phyloP scores from a whole-genome alignment of 1,140 invertebrate genomes.

The Ceratosolen fusciceps region DNA sequence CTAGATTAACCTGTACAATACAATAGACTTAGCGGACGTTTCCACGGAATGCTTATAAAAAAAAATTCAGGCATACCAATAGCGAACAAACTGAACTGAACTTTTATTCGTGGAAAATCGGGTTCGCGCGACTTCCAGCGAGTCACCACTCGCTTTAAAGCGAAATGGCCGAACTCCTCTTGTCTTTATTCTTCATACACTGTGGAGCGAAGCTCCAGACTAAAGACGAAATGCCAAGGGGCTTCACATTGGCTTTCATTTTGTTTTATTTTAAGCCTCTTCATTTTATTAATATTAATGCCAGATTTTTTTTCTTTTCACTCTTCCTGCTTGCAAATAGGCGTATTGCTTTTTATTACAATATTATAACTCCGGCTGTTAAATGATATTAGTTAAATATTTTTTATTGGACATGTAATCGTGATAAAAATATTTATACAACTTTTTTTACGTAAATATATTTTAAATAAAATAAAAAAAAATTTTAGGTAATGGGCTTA shows the following conservation, averaged over 20 bases:
- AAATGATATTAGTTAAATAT: too few relatives aligned
- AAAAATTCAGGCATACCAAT: slow-evolving; percentile 24
- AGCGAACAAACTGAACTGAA: slow-evolving; percentile 14
- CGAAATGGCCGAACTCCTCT: slow-evolving; percentile 17
- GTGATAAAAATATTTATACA: too few relatives aligned
- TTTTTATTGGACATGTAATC: too few relatives aligned
- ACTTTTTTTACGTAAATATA: too few relatives aligned
- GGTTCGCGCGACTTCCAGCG: not conserved
- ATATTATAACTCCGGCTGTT: too few relatives aligned
- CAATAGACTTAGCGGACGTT: slow-evolving; percentile 33
- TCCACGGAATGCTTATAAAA: not conserved
- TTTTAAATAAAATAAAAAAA: too few relatives aligned
- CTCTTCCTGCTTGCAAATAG: too few relatives aligned
- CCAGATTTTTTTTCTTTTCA: not conserved
- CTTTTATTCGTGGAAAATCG: not conserved
- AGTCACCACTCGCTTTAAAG: not conserved
- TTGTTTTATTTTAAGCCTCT: not conserved
- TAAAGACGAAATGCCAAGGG: not conserved
- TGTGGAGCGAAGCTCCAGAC: not conserved
- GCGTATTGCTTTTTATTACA: too few relatives aligned
- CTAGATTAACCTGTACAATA: slow-evolving; percentile 8
- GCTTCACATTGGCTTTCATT: slow-evolving; percentile 8
- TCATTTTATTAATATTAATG: slow-evolving; percentile 8
- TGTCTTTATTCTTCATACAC: not conserved
- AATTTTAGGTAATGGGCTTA: too few relatives aligned